These are phyloP conservation scores for Forbesichthys papilliferus DNA, from an alignment of 2,113 vertebrate genomes.

Conservation along the genomic window DNA sequence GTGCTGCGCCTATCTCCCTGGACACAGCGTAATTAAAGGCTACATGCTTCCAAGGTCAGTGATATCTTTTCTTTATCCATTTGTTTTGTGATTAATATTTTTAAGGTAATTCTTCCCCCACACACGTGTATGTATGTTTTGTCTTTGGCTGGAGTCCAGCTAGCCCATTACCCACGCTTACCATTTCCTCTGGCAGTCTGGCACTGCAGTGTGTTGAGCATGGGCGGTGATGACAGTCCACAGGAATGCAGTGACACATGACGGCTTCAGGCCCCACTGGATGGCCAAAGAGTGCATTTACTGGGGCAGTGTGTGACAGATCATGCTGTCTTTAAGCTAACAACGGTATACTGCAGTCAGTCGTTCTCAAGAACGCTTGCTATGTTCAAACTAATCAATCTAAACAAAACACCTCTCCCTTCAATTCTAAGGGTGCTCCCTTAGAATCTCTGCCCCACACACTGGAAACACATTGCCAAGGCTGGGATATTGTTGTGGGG, in stretches of 20 bases:
- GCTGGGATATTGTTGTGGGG: too few relatives aligned
- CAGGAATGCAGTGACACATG: slow-evolving; percentile 35
- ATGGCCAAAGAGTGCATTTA: neutral
- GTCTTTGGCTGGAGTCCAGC: neutral
- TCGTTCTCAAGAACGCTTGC: too few relatives aligned
- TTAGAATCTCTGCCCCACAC: too few relatives aligned
- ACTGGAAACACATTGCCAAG: too few relatives aligned
- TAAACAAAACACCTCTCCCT: neutral
- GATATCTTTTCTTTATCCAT: slow-evolving; percentile 45
- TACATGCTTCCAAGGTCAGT: slow-evolving; percentile 58
- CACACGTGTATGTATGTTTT: neutral
- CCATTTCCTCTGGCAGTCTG: neutral
- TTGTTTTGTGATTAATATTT: slow-evolving; percentile 43
- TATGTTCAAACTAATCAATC: too few relatives aligned
- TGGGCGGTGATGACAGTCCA: slow-evolving; percentile 36
- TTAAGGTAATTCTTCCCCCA: slow-evolving; percentile 20
- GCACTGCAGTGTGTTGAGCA: neutral
- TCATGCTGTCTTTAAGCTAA: neutral
- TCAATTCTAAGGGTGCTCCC: too few relatives aligned
- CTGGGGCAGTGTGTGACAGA: neutral
- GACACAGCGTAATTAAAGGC: slow-evolving; percentile 54
- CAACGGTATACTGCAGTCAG: too few relatives aligned
- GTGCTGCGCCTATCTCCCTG: slow-evolving; percentile 40
- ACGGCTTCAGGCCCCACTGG: slow-evolving; percentile 20
- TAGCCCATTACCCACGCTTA: too few relatives aligned